Percentiles rank a stretch among this genome's conserved stretches.
Evolutionary conservation across 92 coral and sea anemone species (phyloP).

Genomic region (Siderastrea siderea): DNA sequence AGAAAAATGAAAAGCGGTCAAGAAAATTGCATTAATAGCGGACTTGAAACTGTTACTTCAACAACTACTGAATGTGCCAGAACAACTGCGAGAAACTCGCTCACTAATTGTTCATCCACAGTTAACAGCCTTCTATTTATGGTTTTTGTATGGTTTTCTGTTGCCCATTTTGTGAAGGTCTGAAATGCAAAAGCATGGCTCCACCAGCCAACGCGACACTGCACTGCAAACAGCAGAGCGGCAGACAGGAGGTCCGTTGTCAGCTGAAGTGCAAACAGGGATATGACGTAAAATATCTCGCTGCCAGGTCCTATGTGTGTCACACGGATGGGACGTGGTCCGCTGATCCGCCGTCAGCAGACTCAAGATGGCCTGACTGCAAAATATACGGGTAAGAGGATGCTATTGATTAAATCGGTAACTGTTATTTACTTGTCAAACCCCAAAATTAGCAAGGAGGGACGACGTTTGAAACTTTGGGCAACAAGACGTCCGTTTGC

Average conservation of each 20-base stretch:
- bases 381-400: constrained; percentile 55
- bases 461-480: too few relatives aligned
- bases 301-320: constrained; percentile 78
- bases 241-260: constrained; percentile 60
- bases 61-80: too few relatives aligned
- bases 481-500: too few relatives aligned
- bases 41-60: too few relatives aligned
- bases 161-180: constrained; percentile 24
- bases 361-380: constrained; percentile 81
- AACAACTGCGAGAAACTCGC: too few relatives aligned
- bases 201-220: constrained; percentile 67
- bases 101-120: too few relatives aligned
- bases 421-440: too few relatives aligned
- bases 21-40: too few relatives aligned
- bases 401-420: too few relatives aligned
- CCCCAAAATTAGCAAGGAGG: too few relatives aligned
- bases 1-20: too few relatives aligned
- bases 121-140: too few relatives aligned
- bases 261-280: constrained; percentile 69
- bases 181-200: constrained; percentile 58
- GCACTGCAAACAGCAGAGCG: constrained; percentile 28
- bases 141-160: background rate
- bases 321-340: constrained; percentile 79
- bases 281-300: constrained; percentile 73
- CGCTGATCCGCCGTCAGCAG: constrained; percentile 52